These are phyloP conservation scores for Australoheros scitulus DNA, from an alignment of 2,113 vertebrate species.

Conservation along the genomic window DNA sequence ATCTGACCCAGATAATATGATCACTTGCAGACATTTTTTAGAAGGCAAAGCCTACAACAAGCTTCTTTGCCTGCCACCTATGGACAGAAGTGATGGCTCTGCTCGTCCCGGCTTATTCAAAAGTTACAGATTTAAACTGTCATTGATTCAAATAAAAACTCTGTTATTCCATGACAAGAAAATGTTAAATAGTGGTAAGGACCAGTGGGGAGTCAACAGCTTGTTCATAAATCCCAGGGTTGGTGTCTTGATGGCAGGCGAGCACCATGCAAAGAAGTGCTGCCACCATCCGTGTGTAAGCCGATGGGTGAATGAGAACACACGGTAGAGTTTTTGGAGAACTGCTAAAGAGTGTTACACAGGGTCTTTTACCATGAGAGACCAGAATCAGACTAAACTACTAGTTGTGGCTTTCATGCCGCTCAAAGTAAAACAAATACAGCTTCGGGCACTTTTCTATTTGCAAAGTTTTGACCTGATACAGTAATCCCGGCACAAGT, in stretches of 20 bases:
- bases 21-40: neutral
- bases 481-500: neutral
- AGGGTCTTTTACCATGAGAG: neutral
- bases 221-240: neutral
- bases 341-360: neutral
- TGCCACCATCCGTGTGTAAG: neutral
- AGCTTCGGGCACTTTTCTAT: neutral
- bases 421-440: neutral
- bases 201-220: neutral
- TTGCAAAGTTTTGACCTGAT: neutral
- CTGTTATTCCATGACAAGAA: neutral
- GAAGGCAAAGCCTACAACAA: neutral
- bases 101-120: neutral
- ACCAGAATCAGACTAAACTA: neutral
- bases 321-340: neutral
- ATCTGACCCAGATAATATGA: neutral
- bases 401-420: neutral
- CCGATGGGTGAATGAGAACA: no score
- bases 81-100: neutral
- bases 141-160: neutral
- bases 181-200: neutral
- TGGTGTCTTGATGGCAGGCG: neutral
- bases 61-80: accelerated
- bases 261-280: neutral
- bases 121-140: neutral